Percentiles rank a stretch among this genome's conserved stretches.
These are phyloP conservation scores for Leptopilina myrica DNA, from an alignment of 2,888 invertebrate species.

Conservation along the genomic window DNA sequence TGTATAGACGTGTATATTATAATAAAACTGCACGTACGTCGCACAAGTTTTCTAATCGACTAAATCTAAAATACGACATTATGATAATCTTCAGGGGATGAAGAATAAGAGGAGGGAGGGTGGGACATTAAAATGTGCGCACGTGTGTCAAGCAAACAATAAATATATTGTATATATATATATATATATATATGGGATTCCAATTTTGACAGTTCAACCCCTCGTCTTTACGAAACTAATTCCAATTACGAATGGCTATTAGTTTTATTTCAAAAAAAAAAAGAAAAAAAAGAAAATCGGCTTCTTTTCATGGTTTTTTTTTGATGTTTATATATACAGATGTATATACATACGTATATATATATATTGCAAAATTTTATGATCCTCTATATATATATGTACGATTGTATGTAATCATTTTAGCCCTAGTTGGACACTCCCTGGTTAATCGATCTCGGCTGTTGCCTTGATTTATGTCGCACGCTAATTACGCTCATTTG, in stretches of 20 bases:
- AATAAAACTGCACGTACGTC: no score
- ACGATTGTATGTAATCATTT: no score
- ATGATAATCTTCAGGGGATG: slow-evolving; percentile 18
- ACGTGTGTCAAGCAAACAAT: no score
- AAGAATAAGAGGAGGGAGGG: no score
- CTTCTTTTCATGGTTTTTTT: slow-evolving; percentile 54
- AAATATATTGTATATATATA: slow-evolving; percentile 55
- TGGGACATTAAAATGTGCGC: slow-evolving; percentile 16
- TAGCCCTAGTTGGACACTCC: slow-evolving; percentile 44
- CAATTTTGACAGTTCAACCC: slow-evolving; percentile 65
- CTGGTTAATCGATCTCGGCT: slow-evolving; percentile 47
- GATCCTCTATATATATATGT: slow-evolving; percentile 6
- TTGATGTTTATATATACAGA: not conserved
- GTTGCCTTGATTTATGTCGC: slow-evolving; percentile 73
- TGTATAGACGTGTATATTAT: no score
- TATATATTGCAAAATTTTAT: slow-evolving; percentile 4
- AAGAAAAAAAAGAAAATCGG: slow-evolving; percentile 72
- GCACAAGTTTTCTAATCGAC: not conserved
- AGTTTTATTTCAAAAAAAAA: slow-evolving; percentile 72
- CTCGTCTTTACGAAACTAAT: slow-evolving; percentile 64
- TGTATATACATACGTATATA: not conserved
- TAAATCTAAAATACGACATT: slow-evolving; percentile 17
- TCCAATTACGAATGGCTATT: slow-evolving; percentile 75
- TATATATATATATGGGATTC: slow-evolving; percentile 62
- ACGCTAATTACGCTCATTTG: slow-evolving; percentile 74